A percentile compares a stretch with the other conserved stretches of the same genome.
These are phyloP conservation scores for Actenoides lindsayi DNA, from an alignment of 2,113 vertebrate species.

Conservation along the genomic window DNA sequence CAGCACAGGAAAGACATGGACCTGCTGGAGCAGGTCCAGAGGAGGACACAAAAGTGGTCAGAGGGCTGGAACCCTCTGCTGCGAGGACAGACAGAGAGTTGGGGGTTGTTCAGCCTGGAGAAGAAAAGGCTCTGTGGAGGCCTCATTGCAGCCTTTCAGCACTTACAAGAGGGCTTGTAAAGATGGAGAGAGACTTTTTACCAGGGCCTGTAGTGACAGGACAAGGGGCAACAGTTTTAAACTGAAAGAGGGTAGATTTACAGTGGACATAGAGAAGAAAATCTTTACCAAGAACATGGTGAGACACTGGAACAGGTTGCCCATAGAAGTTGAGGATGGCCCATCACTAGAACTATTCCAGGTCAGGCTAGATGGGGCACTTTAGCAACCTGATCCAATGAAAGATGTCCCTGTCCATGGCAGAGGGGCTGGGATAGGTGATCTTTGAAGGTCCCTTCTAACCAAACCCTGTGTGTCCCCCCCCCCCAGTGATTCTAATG, in stretches of 20 bases:
- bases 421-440: background rate
- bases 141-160: rapidly evolving
- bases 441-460: background rate
- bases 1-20: background rate
- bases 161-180: background rate
- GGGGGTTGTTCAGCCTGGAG: background rate
- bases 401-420: background rate
- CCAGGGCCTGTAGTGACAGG: rapidly evolving
- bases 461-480: background rate
- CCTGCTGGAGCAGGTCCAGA: background rate
- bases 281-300: background rate
- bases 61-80: rapidly evolving
- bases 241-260: background rate
- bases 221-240: background rate
- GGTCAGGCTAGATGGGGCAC: rapidly evolving
- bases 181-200: background rate
- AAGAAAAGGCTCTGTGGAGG: background rate
- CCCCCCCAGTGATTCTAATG: background rate
- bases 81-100: background rate
- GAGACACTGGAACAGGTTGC: background rate
- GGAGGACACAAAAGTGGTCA: background rate
- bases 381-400: background rate
- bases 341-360: background rate
- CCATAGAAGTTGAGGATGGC: background rate
- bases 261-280: background rate